Evolutionary conservation across 2,113 vertebrate species (phyloP).

Genomic region (Rhizomys pruinosus): DNA sequence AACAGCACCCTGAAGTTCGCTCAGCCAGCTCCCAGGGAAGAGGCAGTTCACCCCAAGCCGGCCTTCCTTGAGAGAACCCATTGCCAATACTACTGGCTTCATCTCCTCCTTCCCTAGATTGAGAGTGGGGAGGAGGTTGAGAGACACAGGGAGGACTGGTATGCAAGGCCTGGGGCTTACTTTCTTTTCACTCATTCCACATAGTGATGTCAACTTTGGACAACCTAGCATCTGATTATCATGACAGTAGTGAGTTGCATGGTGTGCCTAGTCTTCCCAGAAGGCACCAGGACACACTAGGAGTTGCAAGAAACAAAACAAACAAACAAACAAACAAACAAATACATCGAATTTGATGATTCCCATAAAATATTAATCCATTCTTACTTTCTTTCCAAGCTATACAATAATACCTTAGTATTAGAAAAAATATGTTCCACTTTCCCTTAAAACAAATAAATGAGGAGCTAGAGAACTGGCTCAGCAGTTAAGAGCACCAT

Average conservation of each 20-base stretch:
- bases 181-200: neutral
- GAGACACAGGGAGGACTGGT: neutral
- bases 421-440: neutral
- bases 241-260: too few species aligned
- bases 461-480: too few species aligned
- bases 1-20: fast-evolving
- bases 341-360: neutral
- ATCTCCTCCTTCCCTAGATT: neutral
- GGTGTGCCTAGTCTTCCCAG: fast-evolving
- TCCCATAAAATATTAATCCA: neutral
- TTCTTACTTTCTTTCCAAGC: neutral
- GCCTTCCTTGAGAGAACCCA: neutral
- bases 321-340: too few species aligned
- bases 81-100: neutral
- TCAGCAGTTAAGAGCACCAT: too few species aligned
- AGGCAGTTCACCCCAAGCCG: too few species aligned
- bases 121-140: neutral
- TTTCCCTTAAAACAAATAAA: constrained; percentile 28
- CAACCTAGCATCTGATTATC: neutral
- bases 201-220: neutral
- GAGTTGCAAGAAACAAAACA: too few species aligned
- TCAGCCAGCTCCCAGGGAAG: neutral
- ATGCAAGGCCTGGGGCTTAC: fast-evolving
- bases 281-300: neutral
- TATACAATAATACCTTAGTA: neutral